Percentiles rank a stretch among this genome's conserved stretches.
Evolutionary conservation across 2,888 invertebrate genomes (phyloP).

Genomic region (Pecten maximus): DNA sequence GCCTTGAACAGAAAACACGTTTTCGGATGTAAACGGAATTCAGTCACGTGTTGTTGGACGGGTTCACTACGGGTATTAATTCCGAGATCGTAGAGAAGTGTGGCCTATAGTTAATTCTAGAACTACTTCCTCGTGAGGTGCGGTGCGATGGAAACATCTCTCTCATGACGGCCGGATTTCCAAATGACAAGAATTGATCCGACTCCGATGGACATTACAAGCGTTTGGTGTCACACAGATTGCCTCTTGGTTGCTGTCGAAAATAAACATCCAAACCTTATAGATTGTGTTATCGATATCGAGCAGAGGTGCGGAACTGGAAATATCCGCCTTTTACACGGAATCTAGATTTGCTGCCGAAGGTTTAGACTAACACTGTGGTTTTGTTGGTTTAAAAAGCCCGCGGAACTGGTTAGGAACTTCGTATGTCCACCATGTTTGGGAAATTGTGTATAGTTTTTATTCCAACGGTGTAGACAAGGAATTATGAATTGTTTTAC

Average conservation of each 20-base stretch:
- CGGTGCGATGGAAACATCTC: background rate
- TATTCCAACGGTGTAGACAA: too few relatives aligned
- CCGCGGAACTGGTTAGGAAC: too few relatives aligned
- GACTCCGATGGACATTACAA: constrained; percentile 7
- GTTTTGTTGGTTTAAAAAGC: too few relatives aligned
- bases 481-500: too few relatives aligned
- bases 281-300: background rate
- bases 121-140: background rate
- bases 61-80: background rate
- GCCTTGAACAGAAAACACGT: background rate
- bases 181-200: background rate
- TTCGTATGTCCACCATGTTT: too few relatives aligned
- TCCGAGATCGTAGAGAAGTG: background rate
- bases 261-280: background rate
- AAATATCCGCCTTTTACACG: too few relatives aligned
- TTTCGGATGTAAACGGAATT: constrained; percentile 6
- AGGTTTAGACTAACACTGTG: too few relatives aligned
- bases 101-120: constrained; percentile 1
- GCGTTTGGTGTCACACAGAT: background rate
- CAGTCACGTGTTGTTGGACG: background rate
- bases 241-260: background rate
- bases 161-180: background rate
- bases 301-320: too few relatives aligned
- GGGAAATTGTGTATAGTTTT: too few relatives aligned
- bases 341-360: too few relatives aligned